Evolutionary conservation across 2,797 vertebrate genomes (phyloP).

Genomic region (Dendrocincla tyrannina): DNA sequence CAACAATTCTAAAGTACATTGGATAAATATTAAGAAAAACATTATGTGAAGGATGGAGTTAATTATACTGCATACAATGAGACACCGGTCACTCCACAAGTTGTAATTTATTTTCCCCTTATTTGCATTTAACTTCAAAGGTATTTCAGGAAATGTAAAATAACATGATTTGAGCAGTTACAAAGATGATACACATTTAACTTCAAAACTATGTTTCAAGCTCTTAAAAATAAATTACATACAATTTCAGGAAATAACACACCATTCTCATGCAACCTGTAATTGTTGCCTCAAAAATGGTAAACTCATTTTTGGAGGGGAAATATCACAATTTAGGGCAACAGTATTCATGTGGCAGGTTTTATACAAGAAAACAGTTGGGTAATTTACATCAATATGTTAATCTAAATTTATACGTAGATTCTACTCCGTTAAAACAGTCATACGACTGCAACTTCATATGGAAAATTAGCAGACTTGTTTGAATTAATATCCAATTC

Average conservation of each 20-base stretch:
- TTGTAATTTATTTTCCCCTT: conserved; percentile 84
- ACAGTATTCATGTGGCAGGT: neutral
- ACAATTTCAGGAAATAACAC: conserved; percentile 69
- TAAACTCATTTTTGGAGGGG: conserved; percentile 32
- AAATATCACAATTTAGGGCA: neutral
- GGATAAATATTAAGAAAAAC: conserved; percentile 70
- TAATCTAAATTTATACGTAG: neutral
- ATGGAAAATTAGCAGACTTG: neutral
- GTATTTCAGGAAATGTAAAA: conserved; percentile 78
- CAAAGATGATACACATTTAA: conserved; percentile 65
- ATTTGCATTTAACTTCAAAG: conserved; percentile 81
- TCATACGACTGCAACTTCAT: neutral
- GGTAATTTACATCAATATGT: neutral
- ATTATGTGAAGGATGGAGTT: conserved; percentile 61
- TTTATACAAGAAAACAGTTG: neutral
- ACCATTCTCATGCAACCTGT: neutral
- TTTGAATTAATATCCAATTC: neutral
- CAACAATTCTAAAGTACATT: conserved; percentile 47
- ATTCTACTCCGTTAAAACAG: neutral
- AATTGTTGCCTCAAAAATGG: conserved; percentile 36
- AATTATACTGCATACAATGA: conserved; percentile 73
- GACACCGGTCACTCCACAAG: conserved; percentile 74
- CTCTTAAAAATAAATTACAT: conserved; percentile 59
- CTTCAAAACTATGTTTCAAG: conserved; percentile 62
- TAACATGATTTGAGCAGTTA: conserved; percentile 70